phyloP scores from a whole-genome alignment of 2,888 invertebrate species.

The Pheosia gnoma region DNA sequence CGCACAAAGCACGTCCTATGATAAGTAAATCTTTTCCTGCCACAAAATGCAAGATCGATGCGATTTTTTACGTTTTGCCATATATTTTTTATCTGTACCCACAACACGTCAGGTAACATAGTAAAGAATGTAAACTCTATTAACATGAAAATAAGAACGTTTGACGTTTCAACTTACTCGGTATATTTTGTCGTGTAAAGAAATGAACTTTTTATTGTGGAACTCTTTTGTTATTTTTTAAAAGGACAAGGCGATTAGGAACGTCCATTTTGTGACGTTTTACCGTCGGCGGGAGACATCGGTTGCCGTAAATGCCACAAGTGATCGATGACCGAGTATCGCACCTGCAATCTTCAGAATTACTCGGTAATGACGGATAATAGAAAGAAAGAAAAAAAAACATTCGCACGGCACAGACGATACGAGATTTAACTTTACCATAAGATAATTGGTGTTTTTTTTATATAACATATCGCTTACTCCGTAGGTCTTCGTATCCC shows the following conservation, averaged over 20 bases:
- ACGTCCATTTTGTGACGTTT: constrained; percentile 76
- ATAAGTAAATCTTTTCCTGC: constrained; percentile 37
- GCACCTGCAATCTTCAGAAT: constrained; percentile 64
- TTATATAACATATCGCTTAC: too few species aligned
- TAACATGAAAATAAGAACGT: not conserved
- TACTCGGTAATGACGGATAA: constrained; percentile 32
- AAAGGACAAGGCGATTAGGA: constrained; percentile 76
- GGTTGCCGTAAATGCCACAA: constrained; percentile 69
- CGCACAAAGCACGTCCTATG: constrained; percentile 50
- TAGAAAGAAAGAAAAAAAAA: too few species aligned
- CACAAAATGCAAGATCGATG: constrained; percentile 71
- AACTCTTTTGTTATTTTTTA: constrained; percentile 69
- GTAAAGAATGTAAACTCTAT: constrained; percentile 14
- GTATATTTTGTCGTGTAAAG: constrained; percentile 35
- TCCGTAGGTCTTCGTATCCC: too few species aligned
- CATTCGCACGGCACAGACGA: too few species aligned
- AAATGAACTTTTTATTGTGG: constrained; percentile 49
- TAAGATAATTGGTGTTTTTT: too few species aligned
- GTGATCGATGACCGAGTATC: constrained; percentile 68
- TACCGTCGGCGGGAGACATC: constrained; percentile 52
- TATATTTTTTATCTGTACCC: constrained; percentile 43
- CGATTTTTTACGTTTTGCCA: constrained; percentile 52
- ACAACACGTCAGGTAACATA: not conserved
- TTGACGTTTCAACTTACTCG: not conserved
- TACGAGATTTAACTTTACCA: too few species aligned